Conservation (phyloP, 30 jellyfish, hydroid and myxozoan species). For the Aurelia coerulea region DNA sequence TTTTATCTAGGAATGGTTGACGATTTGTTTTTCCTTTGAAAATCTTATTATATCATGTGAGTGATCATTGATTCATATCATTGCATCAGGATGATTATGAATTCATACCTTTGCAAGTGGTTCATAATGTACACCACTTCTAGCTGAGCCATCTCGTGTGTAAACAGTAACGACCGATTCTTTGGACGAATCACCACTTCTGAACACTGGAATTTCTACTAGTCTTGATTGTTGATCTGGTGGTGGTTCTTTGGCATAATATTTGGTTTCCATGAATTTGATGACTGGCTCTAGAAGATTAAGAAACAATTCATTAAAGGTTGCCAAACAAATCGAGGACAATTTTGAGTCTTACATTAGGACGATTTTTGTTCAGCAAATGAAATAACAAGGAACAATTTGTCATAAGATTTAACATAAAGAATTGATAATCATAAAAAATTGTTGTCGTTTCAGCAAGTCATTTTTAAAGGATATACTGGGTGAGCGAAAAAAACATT, state of each 20-base stretch:
- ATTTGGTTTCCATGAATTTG: slow-evolving; percentile 74
- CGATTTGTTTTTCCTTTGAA: too few species aligned
- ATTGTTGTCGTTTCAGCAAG: not conserved
- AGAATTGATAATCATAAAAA: not conserved
- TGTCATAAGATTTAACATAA: not conserved
- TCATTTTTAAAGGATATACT: too few species aligned
- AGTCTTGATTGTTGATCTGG: slow-evolving; percentile 53
- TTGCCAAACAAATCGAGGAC: not conserved
- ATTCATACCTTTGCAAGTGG: slow-evolving; percentile 83
- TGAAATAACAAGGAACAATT: not conserved
- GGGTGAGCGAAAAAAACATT: too few species aligned
- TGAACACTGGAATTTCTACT: slow-evolving; percentile 71
- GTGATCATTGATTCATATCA: too few species aligned
- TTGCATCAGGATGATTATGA: too few species aligned
- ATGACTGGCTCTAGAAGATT: slow-evolving; percentile 79
- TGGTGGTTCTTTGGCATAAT: slow-evolving; percentile 87
- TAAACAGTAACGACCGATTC: slow-evolving; percentile 68
- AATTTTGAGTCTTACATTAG: not conserved
- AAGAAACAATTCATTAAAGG: not conserved
- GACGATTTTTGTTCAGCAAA: not conserved
- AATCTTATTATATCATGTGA: too few species aligned
- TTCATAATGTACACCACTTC: slow-evolving; percentile 83
- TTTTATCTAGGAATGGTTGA: too few species aligned
- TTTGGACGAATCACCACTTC: slow-evolving; percentile 86
- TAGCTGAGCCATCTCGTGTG: slow-evolving; percentile 98